phyloP scores from a whole-genome alignment of 1,140 invertebrate species.

The Nymphalis io region DNA sequence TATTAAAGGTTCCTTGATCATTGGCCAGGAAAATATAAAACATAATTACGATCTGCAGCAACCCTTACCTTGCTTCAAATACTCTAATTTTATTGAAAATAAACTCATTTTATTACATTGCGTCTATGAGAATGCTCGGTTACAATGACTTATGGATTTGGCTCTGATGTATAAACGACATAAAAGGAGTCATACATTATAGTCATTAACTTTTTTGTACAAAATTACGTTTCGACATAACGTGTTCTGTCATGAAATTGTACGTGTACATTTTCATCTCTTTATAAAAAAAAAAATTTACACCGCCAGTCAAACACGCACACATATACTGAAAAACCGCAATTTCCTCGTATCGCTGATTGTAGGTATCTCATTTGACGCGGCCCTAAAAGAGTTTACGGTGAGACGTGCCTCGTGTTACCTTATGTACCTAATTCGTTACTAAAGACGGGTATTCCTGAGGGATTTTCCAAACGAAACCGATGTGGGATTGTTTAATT shows the following conservation, averaged over 20 bases:
- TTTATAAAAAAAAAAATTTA: conserved; percentile 3
- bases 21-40: conserved; percentile 55
- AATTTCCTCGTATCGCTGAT: conserved; percentile 32
- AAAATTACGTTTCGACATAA: not conserved
- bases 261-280: not conserved
- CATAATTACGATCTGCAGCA: conserved; percentile 50
- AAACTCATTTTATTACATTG: conserved; percentile 20
- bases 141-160: not conserved
- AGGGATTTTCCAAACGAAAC: conserved; percentile 57
- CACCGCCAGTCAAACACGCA: conserved; percentile 6
- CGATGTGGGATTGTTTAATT: conserved; percentile 74
- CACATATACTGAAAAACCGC: conserved; percentile 5
- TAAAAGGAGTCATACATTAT: not conserved
- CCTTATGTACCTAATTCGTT: conserved; percentile 61
- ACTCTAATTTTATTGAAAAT: conserved; percentile 32
- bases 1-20: conserved; percentile 48
- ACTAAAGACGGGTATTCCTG: conserved; percentile 49
- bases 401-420: conserved; percentile 47
- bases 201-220: not conserved
- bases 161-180: too few species aligned
- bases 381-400: conserved; percentile 43
- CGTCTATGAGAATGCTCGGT: not conserved
- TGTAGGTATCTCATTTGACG: conserved; percentile 40
- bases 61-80: conserved; percentile 36
- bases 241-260: not conserved